Percentiles rank a stretch among this genome's conserved stretches.
Evolutionary conservation across 23 tunicate species (phyloP).

Genomic region (Trididemnum clinides): DNA sequence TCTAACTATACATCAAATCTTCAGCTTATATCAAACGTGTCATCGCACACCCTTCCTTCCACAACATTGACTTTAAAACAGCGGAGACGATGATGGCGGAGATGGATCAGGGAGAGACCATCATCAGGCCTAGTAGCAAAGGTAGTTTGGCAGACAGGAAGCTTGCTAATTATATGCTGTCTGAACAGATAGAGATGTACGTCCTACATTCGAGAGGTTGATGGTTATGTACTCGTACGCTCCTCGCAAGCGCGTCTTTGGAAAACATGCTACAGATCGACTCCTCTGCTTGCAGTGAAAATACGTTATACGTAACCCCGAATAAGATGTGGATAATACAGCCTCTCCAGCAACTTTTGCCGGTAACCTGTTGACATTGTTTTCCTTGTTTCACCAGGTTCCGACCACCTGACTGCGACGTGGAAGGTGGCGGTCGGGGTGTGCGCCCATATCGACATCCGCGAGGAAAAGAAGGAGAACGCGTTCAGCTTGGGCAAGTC

Average conservation of each 20-base stretch:
- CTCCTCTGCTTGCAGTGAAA: no score
- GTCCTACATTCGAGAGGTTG: no score
- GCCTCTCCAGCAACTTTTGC: not conserved
- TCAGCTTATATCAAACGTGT: conserved; percentile 97
- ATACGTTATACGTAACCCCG: no score
- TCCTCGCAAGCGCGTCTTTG: no score
- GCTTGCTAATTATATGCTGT: no score
- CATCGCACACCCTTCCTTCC: conserved; percentile 91
- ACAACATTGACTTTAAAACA: conserved; percentile 82
- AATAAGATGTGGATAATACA: no score
- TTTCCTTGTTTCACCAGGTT: conserved; percentile 31
- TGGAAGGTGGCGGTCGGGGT: conserved; percentile 93
- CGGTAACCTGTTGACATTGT: not conserved
- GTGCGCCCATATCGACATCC: conserved; percentile 88
- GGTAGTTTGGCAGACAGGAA: conserved; percentile 57
- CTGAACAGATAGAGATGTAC: no score
- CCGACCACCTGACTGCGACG: conserved; percentile 92
- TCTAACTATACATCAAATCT: no score
- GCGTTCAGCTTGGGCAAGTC: conserved; percentile 91
- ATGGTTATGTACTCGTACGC: no score
- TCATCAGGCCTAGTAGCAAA: conserved; percentile 93
- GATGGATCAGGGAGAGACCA: conserved; percentile 94
- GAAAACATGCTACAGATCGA: no score
- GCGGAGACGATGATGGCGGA: conserved; percentile 72
- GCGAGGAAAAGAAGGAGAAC: conserved; percentile 90